These are phyloP conservation scores for Lophochroa leadbeateri DNA, from an alignment of 2,113 vertebrate species.

Conservation along the genomic window DNA sequence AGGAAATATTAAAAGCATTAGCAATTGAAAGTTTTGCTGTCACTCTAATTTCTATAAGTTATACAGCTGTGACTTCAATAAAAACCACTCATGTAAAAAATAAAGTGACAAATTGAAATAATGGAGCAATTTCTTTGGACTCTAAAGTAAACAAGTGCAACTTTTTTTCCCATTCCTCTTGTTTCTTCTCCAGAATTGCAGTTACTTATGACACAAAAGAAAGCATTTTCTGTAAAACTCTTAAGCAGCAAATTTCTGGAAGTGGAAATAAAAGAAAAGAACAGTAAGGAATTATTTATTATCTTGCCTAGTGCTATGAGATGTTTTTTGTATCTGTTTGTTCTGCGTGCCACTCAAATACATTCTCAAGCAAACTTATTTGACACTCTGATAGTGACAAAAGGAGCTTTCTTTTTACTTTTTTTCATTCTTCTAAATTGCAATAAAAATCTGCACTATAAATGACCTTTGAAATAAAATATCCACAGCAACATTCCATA, in stretches of 20 bases:
- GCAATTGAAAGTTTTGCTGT: neutral
- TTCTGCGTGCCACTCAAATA: neutral
- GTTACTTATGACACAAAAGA: neutral
- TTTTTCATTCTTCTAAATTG: neutral
- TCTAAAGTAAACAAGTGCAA: neutral
- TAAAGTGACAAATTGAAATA: neutral
- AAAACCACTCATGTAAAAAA: neutral
- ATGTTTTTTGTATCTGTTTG: neutral
- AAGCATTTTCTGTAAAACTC: neutral
- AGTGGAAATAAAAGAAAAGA: neutral
- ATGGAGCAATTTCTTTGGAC: neutral
- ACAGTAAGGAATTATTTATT: neutral
- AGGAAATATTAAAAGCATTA: neutral
- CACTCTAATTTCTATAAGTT: neutral
- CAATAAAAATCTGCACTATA: neutral
- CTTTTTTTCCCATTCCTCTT: neutral
- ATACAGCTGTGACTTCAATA: neutral
- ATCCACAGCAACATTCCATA: neutral
- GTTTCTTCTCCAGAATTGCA: neutral
- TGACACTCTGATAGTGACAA: neutral
- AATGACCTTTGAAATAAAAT: conserved; percentile 35
- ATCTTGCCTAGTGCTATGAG: neutral
- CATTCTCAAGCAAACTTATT: neutral
- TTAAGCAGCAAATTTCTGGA: neutral
- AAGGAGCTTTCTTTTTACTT: neutral